phyloP scores from a whole-genome alignment of 2,113 vertebrate species.

The Pheucticus melanocephalus region DNA sequence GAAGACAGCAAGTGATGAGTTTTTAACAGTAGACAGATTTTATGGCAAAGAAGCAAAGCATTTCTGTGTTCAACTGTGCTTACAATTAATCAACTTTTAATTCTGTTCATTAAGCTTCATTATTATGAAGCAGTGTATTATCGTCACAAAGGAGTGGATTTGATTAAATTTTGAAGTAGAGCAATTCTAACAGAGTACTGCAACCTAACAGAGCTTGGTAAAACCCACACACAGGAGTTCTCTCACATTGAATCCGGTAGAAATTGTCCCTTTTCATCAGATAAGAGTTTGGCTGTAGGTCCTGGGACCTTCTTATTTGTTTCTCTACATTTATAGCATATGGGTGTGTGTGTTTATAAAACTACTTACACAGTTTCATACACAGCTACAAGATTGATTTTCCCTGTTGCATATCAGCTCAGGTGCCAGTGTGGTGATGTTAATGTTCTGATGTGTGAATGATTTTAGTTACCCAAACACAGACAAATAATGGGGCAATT shows the following conservation, averaged over 20 bases:
- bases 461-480: not conserved
- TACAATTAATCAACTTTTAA: conserved; percentile 63
- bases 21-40: conserved; percentile 30
- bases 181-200: not conserved
- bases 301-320: not conserved
- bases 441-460: rapidly evolving
- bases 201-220: not conserved
- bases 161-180: not conserved
- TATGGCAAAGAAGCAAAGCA: conserved; percentile 4
- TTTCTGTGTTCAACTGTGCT: conserved; percentile 42
- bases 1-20: conserved; percentile 27
- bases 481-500: not conserved
- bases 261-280: not conserved
- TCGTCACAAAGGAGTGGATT: not conserved
- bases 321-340: not conserved
- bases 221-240: not conserved
- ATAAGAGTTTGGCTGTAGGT: not conserved
- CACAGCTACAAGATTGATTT: not conserved
- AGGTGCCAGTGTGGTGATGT: not conserved
- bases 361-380: not conserved
- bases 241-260: not conserved
- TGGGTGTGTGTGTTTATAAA: not conserved
- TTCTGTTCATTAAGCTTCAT: conserved; percentile 50
- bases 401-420: not conserved
- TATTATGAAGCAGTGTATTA: conserved; percentile 39